These are phyloP conservation scores for Panagrolaimus sp. DNA, from an alignment of 1,140 invertebrate genomes.

Conservation along the genomic window DNA sequence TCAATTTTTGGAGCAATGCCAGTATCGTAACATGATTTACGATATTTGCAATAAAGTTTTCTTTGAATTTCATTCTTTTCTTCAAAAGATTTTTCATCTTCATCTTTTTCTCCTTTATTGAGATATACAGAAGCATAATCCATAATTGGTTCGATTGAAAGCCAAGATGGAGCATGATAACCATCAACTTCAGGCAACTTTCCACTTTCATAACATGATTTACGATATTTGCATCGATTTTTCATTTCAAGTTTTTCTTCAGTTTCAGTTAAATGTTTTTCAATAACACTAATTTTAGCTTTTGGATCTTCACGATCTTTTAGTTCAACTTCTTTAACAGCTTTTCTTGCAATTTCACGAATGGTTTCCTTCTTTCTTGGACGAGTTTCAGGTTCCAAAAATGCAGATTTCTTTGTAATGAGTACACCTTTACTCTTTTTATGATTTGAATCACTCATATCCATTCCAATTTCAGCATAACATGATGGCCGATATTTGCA, in stretches of 20 bases:
- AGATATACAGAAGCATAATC: neutral
- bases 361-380: constrained; percentile 19
- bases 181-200: constrained; percentile 30
- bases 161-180: constrained; percentile 10
- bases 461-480: constrained; percentile 37
- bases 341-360: constrained; percentile 40
- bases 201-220: constrained; percentile 48
- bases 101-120: neutral
- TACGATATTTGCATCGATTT: constrained; percentile 37
- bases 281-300: neutral
- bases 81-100: constrained; percentile 20
- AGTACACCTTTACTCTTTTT: constrained; percentile 24
- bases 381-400: neutral
- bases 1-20: constrained; percentile 28
- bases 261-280: constrained; percentile 22
- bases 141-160: neutral
- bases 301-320: constrained; percentile 18
- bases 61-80: constrained; percentile 37
- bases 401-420: constrained; percentile 16
- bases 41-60: constrained; percentile 41
- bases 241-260: constrained; percentile 17
- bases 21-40: constrained; percentile 40
- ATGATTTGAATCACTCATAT: constrained; percentile 31
- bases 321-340: constrained; percentile 40
- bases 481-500: constrained; percentile 48